Evolutionary conservation across 2,888 invertebrate species (phyloP), one percentile per base, ranked within the genome.

Genomic region (Habrosyne pyritoides): DNA sequence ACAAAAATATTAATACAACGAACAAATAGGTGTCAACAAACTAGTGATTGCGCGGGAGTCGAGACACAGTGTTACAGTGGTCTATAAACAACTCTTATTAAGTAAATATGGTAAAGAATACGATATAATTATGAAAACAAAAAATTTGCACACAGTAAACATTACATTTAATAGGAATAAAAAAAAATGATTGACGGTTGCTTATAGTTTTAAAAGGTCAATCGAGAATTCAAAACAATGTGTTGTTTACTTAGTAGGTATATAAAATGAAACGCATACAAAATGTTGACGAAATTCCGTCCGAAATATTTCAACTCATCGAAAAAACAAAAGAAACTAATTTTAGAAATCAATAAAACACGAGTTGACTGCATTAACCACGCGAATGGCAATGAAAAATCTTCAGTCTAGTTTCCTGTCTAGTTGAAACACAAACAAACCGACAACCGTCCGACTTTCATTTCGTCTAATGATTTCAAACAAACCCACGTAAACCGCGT

Each of bases 21-120:
- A 67, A 71, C 67, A 64, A 68, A 73, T 67, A 62, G 67, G 70
- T 78, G 78, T 81, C 83, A 79, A 78, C 77, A 79, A 77, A 79
- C 73, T 66, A 56, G 64, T 64, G 18, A 49, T 49, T 10, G 50
- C 30, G 28, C 28, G 14, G 18, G 50, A 50, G 50, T 21, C 21
- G 50, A 4, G 1, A 2, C 2, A n/a, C 12, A n/a, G n/a, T n/a
- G n/a, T n/a, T n/a, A n/a, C n/a, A n/a, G n/a, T n/a, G n/a, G n/a
- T n/a, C n/a, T n/a, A n/a, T n/a, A n/a, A n/a, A n/a, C n/a, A n/a
- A n/a, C n/a, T n/a, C n/a, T n/a, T n/a, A n/a, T n/a, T n/a, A n/a
- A n/a, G n/a, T n/a, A n/a, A n/a, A n/a, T n/a, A n/a, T n/a, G n/a
- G n/a, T n/a, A n/a, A n/a, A n/a, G n/a, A n/a, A n/a, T n/a, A n/a